A percentile compares a stretch with the other conserved stretches of the same genome.
Evolutionary conservation across 2,113 vertebrate genomes (phyloP).

Genomic region (Noturus placidus): DNA sequence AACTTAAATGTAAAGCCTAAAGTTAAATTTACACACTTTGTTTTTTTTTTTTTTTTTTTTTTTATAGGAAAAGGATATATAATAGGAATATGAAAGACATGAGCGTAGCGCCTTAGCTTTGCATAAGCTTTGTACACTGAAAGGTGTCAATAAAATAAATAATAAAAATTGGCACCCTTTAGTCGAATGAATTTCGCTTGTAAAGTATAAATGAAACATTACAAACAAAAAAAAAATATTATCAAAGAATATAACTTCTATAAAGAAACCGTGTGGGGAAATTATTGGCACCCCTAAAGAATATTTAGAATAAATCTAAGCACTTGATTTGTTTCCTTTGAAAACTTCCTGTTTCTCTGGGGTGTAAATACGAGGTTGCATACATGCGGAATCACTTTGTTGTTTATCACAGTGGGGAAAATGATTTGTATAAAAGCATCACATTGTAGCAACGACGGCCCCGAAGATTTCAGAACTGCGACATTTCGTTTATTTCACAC

Average conservation of each 20-base stretch:
- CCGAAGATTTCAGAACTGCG: too few species aligned
- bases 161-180: neutral
- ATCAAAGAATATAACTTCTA: neutral
- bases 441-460: too few species aligned
- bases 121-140: neutral
- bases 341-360: neutral
- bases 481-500: too few species aligned
- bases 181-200: neutral
- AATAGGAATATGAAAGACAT: neutral
- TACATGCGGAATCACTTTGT: neutral
- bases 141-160: neutral
- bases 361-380: neutral
- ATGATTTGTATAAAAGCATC: too few species aligned
- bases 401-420: too few species aligned
- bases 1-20: neutral
- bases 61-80: neutral
- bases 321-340: neutral
- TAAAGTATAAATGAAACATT: neutral
- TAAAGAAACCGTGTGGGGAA: neutral
- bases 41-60: too few species aligned
- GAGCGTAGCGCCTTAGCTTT: neutral
- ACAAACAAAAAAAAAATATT: too few species aligned
- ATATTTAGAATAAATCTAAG: neutral
- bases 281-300: neutral
- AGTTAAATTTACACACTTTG: neutral